Evolutionary conservation across 1,140 invertebrate genomes (phyloP).

Genomic region (Brachionus manjavacas): DNA sequence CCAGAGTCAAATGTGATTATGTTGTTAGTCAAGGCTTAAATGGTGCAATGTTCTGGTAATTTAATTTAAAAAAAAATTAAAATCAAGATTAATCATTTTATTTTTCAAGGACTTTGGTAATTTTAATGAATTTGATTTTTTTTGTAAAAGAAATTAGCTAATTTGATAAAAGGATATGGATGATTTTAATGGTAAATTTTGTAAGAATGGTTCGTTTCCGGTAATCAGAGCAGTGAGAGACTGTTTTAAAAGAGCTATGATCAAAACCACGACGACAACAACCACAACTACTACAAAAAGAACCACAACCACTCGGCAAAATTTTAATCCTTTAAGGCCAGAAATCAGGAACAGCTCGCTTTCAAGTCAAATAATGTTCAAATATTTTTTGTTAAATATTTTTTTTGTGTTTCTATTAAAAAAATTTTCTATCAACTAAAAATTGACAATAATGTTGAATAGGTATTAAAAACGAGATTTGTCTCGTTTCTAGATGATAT

Average conservation of each 20-base stretch:
- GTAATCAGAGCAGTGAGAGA: constrained; percentile 59
- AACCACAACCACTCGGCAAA: neutral
- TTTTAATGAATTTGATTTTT: neutral
- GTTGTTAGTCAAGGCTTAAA: neutral
- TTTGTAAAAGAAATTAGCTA: neutral
- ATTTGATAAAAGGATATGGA: constrained; percentile 56
- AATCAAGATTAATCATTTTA: neutral
- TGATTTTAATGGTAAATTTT: constrained; percentile 50
- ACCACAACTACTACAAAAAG: neutral
- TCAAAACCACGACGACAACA: constrained; percentile 37
- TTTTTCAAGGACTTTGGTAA: neutral
- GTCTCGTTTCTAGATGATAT: neutral
- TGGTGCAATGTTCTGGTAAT: constrained; percentile 35
- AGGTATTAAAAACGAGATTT: neutral
- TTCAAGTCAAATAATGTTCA: neutral
- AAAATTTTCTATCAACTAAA: neutral
- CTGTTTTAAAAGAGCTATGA: constrained; percentile 40
- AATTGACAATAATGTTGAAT: neutral
- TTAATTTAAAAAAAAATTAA: neutral
- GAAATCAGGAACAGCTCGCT: neutral
- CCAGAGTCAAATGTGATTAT: constrained; percentile 43
- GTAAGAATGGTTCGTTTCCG: constrained; percentile 60
- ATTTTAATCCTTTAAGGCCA: neutral
- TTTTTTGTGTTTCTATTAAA: neutral
- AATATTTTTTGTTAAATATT: neutral